Evolutionary conservation across 2,113 vertebrate genomes (phyloP), one percentile per base, ranked within the genome.

Genomic region (Dipodomys stephensi): DNA sequence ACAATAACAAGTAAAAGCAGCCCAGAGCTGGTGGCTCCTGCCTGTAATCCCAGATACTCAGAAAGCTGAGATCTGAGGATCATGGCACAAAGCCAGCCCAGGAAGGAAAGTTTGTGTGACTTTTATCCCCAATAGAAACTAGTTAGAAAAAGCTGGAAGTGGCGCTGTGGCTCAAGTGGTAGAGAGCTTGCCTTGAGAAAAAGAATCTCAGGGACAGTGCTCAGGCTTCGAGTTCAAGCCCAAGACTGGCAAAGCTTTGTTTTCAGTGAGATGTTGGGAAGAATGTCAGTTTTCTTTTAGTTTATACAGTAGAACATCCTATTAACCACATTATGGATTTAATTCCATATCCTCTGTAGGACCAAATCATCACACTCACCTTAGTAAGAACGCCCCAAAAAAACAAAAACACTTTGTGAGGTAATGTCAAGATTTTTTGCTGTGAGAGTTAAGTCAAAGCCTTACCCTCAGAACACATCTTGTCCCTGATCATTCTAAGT

Each of bases 331-430:
- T 93, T 77, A 27, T 64, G 57, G 49, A 57, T 84, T 84, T 87
- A 92, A 88, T 72, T 87, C 90, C 84, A 67, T 84, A 72, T 60
- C 62, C 78, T 90, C 46, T 83, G 23, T 88, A 44, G 71, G 49
- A 53, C 49, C 49, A 53, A 13, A 53, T 53, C 49, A 53, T 53
- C 49, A 53, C 49, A 53, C 49, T 53, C 49, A 53, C 10, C 49
- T 53, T 53, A 53, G 49, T 53, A 53, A 53, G 9, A 53, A 53
- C 12, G 49, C 12, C 49, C 49, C 49, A 9, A 9, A 9, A 53
- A 53, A 8, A 53, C 49, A 53, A 53, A 53, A 53, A 53, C 49
- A 39, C 39, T 53, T 53, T 53, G 49, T 11, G 49, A 53, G 49
- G 49, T 53, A 13, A 53, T 53, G 49, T 53, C 49, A 53, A 53